These are phyloP conservation scores for Tetrao urogallus DNA, from an alignment of 2,113 vertebrate genomes.

Conservation along the genomic window DNA sequence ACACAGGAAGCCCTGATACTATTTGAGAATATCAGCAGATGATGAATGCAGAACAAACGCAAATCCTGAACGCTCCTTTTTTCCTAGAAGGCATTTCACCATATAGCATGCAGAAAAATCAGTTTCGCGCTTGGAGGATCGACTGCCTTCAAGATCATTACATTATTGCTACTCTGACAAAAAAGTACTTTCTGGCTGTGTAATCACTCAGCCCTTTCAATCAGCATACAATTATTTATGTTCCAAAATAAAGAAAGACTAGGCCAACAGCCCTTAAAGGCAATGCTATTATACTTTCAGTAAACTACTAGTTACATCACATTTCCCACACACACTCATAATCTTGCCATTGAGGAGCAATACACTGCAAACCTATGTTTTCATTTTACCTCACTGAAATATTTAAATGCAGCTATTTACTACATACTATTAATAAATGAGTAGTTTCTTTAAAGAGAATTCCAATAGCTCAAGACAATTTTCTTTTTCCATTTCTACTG, in stretches of 20 bases:
- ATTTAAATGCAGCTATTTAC: neutral
- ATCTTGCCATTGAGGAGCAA: neutral
- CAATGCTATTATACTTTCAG: neutral
- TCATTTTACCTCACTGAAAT: neutral
- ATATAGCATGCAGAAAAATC: neutral
- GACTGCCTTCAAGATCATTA: neutral
- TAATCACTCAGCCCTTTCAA: neutral
- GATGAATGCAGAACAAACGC: neutral
- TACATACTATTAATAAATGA: neutral
- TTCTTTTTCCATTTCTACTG: neutral
- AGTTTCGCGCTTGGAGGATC: neutral
- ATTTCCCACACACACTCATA: neutral
- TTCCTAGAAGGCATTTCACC: neutral
- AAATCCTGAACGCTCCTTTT: neutral
- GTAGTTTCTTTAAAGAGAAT: neutral
- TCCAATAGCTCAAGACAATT: neutral
- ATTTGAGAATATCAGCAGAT: neutral
- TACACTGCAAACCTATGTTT: neutral
- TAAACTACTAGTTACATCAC: neutral
- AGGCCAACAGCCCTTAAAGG: neutral
- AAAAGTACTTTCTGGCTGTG: neutral
- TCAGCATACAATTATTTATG: neutral
- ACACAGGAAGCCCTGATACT: neutral
- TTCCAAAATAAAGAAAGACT: neutral
- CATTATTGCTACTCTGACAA: neutral